Conservation (phyloP, 2,113 vertebrate genomes). For the Semnopithecus entellus region DNA sequence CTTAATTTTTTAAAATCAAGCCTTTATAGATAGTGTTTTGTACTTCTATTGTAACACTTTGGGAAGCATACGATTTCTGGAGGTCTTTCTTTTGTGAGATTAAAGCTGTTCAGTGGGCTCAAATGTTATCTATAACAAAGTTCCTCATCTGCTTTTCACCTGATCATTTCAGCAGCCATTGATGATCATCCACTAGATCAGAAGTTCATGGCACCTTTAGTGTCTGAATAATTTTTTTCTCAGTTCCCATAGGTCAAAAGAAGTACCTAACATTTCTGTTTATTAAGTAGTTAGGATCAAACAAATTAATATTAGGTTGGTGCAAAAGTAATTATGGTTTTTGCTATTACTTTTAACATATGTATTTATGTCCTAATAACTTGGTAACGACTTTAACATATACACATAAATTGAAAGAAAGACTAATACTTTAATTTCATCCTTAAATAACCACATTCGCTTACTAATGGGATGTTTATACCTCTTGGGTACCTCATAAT, state of each 20-base stretch:
- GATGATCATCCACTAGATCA: neutral
- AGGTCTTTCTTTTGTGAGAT: neutral
- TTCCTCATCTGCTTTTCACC: neutral
- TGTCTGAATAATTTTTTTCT: neutral
- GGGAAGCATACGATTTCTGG: neutral
- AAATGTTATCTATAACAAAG: neutral
- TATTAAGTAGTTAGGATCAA: neutral
- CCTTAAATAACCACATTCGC: neutral
- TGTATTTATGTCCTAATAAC: neutral
- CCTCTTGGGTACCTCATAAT: neutral
- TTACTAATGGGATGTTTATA: neutral
- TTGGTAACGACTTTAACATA: neutral
- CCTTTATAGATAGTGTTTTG: neutral
- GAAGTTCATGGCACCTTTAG: neutral
- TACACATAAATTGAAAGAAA: neutral
- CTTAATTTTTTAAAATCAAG: neutral
- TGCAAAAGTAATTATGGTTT: too few relatives aligned
- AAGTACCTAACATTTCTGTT: neutral
- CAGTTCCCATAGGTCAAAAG: neutral
- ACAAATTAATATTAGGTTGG: neutral
- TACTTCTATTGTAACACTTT: neutral
- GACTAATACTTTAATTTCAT: constrained; percentile 11
- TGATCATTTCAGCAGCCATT: neutral
- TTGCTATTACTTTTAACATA: too few relatives aligned
- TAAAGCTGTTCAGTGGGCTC: neutral